Base-by-base conservation (phyloP, 1,140 invertebrate genomes). In the Drosophila navojoa region DNA sequence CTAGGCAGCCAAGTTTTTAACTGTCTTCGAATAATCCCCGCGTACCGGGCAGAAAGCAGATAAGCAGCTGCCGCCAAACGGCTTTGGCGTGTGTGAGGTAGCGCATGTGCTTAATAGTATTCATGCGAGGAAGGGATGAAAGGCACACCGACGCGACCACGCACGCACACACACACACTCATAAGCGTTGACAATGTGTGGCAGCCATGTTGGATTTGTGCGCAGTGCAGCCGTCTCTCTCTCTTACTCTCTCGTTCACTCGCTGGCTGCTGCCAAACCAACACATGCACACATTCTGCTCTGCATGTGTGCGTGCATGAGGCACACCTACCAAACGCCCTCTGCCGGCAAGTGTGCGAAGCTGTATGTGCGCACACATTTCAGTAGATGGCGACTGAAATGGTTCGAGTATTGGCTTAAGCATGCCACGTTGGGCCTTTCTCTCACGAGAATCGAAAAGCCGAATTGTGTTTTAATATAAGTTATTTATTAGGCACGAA, bases 1-100 rank as follows among this genome's bases (percentile, higher is more conserved):
- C 64, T 78, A 81, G 53, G 63, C 74, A 58, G 50, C 62, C 71
- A 78, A 85, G 57, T 81, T 85, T 13, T 86, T 87, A 87, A 87
- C 78, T 85, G 76, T 82, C 72, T 49, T 72, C 71, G 45, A 52
- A 60, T 78, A 85, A 78, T 71, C 74, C 66, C 57, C 67, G 19
- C 38, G 50, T 57, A 40, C 71, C 3, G 19, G 19, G 19, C 19
- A 22, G 45, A 38, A 38, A 44, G 11, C 42, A 38, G 32, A 54
- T 54, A 70, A 71, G 61, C 49, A 62, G 73, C 73, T 81, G 74
- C 59, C 64, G 49, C 25, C 53, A 57, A 67, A 55, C 60, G 44
- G 42, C 53, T 60, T 22, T 49, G 50, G 76, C 42, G 55, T 25
- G 40, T 60, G 57, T 38, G 35, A 25, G 29, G 68, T 16, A 6